Conservation (phyloP, 2,888 invertebrate species). For the Mamestra brassicae region DNA sequence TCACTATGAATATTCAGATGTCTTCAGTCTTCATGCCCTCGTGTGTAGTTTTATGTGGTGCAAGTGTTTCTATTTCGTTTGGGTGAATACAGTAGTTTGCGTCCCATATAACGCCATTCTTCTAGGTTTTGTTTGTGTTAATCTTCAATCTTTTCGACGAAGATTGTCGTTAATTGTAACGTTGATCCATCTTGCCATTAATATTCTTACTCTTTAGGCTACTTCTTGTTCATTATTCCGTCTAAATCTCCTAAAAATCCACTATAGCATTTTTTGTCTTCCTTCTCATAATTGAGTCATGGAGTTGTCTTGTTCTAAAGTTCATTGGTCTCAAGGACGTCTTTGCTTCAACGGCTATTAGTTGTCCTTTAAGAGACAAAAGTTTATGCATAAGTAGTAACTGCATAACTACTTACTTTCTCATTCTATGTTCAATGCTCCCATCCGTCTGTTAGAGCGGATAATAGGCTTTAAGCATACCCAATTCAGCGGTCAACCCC, state of each 20-base stretch:
- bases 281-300: conserved; percentile 5
- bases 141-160: neutral
- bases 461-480: conserved; percentile 42
- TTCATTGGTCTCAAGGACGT: conserved; percentile 16
- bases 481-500: conserved; percentile 26
- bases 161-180: neutral
- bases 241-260: neutral
- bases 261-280: neutral
- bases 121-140: neutral
- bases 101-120: neutral
- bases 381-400: conserved; percentile 21
- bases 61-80: neutral
- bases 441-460: conserved; percentile 16
- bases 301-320: neutral
- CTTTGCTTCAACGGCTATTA: neutral
- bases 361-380: conserved; percentile 17
- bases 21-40: conserved; percentile 8
- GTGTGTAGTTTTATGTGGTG: conserved; percentile 17
- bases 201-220: neutral
- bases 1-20: conserved; percentile 62
- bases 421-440: conserved; percentile 1
- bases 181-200: neutral
- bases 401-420: neutral
- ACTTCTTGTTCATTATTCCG: neutral
- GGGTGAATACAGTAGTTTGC: neutral